Conservation (phyloP, 2,113 vertebrate species). For the Petromus typicus region DNA sequence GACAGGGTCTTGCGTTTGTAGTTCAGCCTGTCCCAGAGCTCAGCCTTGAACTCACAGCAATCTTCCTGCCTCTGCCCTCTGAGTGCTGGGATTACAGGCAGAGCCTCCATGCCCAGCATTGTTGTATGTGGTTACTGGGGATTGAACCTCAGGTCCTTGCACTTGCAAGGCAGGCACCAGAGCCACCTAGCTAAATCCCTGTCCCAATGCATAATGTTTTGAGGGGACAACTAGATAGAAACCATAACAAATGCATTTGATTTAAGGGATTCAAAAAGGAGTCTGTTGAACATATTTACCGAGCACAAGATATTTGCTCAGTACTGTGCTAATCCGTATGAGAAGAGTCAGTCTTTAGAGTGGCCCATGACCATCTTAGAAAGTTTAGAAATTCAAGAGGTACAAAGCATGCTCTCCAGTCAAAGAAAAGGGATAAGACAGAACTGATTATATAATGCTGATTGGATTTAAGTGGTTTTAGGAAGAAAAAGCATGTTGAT, state of each 20-base stretch:
- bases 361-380: not conserved
- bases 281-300: slow-evolving; percentile 5
- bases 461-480: not conserved
- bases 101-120: no score
- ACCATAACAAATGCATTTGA: not conserved
- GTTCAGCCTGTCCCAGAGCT: no score
- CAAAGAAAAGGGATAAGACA: not conserved
- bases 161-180: no score
- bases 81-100: no score
- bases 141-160: no score
- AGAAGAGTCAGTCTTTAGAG: not conserved
- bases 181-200: no score
- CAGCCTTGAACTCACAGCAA: no score
- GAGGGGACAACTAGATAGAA: not conserved
- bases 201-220: not conserved
- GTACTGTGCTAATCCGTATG: not conserved
- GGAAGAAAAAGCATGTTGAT: slow-evolving; percentile 25
- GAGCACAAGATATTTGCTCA: not conserved
- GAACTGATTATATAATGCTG: not conserved
- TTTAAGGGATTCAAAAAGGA: not conserved
- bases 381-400: not conserved
- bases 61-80: no score
- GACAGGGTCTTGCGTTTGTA: no score
- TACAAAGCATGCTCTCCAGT: not conserved
- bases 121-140: no score